Conservation (phyloP, 2,888 invertebrate genomes). For the Strigamia maritima region DNA sequence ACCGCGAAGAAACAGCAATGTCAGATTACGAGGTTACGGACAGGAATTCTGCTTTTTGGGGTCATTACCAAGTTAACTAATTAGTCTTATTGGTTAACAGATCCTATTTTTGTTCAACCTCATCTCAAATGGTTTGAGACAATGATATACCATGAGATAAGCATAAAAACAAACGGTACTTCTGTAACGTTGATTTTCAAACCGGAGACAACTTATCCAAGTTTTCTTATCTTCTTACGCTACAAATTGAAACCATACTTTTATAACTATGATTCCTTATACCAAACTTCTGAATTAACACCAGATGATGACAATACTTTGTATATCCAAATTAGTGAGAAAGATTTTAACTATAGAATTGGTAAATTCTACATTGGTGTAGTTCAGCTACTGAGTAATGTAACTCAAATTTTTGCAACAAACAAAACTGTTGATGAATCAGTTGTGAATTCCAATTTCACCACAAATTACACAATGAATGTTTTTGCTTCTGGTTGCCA, state of each 20-base stretch:
- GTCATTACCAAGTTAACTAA: background rate
- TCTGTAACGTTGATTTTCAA: slow-evolving; percentile 46
- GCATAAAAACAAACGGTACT: slow-evolving; percentile 46
- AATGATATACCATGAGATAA: slow-evolving; percentile 47
- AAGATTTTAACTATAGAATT: slow-evolving; percentile 45
- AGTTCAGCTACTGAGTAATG: slow-evolving; percentile 44
- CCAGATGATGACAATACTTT: background rate
- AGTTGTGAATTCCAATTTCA: slow-evolving; percentile 17
- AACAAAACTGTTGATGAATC: background rate
- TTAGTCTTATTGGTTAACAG: too few relatives aligned
- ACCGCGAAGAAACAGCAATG: background rate
- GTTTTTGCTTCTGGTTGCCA: slow-evolving; percentile 51
- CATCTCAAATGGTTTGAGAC: slow-evolving; percentile 43
- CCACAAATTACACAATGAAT: slow-evolving; percentile 44
- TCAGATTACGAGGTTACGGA: background rate
- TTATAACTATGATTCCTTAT: slow-evolving; percentile 17
- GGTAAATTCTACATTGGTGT: slow-evolving; percentile 51
- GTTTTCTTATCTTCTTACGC: slow-evolving; percentile 35
- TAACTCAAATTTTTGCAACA: background rate
- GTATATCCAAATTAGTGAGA: slow-evolving; percentile 46
- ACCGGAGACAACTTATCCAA: slow-evolving; percentile 38
- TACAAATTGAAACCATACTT: slow-evolving; percentile 39
- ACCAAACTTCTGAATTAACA: background rate
- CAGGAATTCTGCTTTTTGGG: too few relatives aligned
- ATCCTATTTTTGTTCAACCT: background rate